Percentiles rank a stretch among this genome's conserved stretches.
These are phyloP conservation scores for Cladorhizidae sp. DNA, from an alignment of 37 sponge, comb jelly and placozoan species.

Conservation along the genomic window DNA sequence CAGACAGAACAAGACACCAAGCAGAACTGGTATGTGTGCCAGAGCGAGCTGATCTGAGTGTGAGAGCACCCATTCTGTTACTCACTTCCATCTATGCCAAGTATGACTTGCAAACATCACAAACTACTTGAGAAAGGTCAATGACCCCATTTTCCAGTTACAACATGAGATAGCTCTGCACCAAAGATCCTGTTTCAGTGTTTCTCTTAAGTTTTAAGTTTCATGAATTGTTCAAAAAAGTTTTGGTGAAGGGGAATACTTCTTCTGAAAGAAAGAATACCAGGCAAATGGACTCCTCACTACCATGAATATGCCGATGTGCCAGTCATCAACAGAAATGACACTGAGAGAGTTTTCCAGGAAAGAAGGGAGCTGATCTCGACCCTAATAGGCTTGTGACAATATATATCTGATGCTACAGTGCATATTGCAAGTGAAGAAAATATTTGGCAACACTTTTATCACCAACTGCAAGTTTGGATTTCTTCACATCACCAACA, in stretches of 20 bases:
- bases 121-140: constrained; percentile 45
- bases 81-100: constrained; percentile 35
- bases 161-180: constrained; percentile 39
- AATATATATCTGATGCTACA: constrained; percentile 20
- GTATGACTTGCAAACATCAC: constrained; percentile 11
- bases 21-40: constrained; percentile 46
- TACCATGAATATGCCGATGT: constrained; percentile 53
- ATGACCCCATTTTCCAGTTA: constrained; percentile 19
- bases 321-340: constrained; percentile 49
- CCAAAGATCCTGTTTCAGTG: constrained; percentile 58
- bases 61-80: constrained; percentile 13
- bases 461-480: constrained; percentile 50
- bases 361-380: constrained; percentile 8
- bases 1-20: constrained; percentile 48
- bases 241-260: constrained; percentile 48
- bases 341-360: constrained; percentile 13
- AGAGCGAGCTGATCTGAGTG: constrained; percentile 36
- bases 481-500: constrained; percentile 38
- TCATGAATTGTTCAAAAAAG: constrained; percentile 20
- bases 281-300: constrained; percentile 45
- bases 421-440: constrained; percentile 45
- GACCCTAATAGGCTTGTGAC: constrained; percentile 47
- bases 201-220: constrained; percentile 37
- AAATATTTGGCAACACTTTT: constrained; percentile 12
- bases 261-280: constrained; percentile 42